Percentiles rank a stretch among this genome's conserved stretches.
Evolutionary conservation across 2,888 invertebrate genomes (phyloP).

Genomic region (Hypomecis atomaria): DNA sequence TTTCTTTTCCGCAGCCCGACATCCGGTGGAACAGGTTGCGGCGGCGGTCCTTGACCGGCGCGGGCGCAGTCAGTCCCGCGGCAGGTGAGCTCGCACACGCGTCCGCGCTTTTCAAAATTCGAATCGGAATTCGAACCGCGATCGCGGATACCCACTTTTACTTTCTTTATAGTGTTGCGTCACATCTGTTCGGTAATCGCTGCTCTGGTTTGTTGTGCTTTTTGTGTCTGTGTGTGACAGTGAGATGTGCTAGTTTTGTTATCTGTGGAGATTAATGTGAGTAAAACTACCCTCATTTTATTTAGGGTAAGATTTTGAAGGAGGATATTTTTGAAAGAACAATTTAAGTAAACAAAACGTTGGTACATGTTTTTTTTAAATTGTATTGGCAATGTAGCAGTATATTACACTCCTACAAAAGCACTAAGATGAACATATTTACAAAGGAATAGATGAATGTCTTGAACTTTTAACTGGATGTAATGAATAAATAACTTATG

Average conservation of each 20-base stretch:
- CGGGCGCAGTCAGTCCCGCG: constrained; percentile 46
- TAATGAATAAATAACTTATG: too few species aligned
- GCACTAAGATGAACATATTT: too few species aligned
- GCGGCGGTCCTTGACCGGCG: constrained; percentile 70
- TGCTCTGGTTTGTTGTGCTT: constrained; percentile 22
- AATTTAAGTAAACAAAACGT: too few species aligned
- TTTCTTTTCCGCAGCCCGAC: constrained; percentile 27
- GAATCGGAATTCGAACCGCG: constrained; percentile 47
- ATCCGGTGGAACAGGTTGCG: constrained; percentile 74
- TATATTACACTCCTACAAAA: too few species aligned
- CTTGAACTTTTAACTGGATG: too few species aligned
- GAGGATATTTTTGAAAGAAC: too few species aligned
- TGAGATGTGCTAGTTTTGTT: constrained; percentile 31
- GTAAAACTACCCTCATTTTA: constrained; percentile 30
- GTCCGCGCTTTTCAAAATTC: constrained; percentile 49
- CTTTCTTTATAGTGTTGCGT: constrained; percentile 59
- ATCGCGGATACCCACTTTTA: constrained; percentile 54
- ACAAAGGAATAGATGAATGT: too few species aligned
- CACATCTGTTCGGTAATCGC: constrained; percentile 51
- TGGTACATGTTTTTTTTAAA: too few species aligned
- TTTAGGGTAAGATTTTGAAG: background rate
- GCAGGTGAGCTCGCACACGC: constrained; percentile 40
- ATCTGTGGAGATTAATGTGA: constrained; percentile 26
- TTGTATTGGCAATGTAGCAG: too few species aligned
- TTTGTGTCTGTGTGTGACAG: constrained; percentile 30